Evolutionary conservation across 2,888 invertebrate genomes (phyloP), one percentile per base, ranked within the genome.

Genomic region (Timandra comae): DNA sequence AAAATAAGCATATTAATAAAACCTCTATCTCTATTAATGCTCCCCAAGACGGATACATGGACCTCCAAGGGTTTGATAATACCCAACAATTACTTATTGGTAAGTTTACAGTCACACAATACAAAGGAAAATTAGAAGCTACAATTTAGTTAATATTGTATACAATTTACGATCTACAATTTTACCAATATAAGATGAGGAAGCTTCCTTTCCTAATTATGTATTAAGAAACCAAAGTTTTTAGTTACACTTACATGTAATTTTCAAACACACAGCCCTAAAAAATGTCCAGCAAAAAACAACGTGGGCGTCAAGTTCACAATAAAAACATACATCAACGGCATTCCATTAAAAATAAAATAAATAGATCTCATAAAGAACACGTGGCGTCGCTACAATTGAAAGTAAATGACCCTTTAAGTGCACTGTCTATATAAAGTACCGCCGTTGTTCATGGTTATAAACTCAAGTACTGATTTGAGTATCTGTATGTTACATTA

Each of bases 1-100:
- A n/a, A n/a, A n/a, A n/a, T n/a, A n/a, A n/a, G n/a, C n/a, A n/a
- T n/a, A n/a, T n/a, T n/a, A n/a, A n/a, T n/a, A n/a, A n/a, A n/a
- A n/a, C n/a, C n/a, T n/a, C n/a, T n/a, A n/a, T 50, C 50, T 43
- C 52, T 54, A 47, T 59, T 56, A 55, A 44, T 64, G 77, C 77
- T 65, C n/a, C n/a, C n/a, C 41, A 60, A 65, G 65, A 65, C 12
- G 64, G 65, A 57, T 65, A 64, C 42, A 67, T 77, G 77, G 78
- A 79, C 50, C 72, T 76, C 12, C 78, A 78, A 64, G 71, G 71
- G 43, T 78, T 75, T 41, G 78, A 79, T 52, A 79, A 77, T 48
- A 75, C 76, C 9, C 78, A 78, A 49, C 77, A 78, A 46, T 58
- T 78, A 38, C 61, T 78, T 29, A 69, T 77, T 37, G 78, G 78